Base-by-base conservation (phyloP, 2,888 invertebrate genomes). In the Galerucella nymphaeae region DNA sequence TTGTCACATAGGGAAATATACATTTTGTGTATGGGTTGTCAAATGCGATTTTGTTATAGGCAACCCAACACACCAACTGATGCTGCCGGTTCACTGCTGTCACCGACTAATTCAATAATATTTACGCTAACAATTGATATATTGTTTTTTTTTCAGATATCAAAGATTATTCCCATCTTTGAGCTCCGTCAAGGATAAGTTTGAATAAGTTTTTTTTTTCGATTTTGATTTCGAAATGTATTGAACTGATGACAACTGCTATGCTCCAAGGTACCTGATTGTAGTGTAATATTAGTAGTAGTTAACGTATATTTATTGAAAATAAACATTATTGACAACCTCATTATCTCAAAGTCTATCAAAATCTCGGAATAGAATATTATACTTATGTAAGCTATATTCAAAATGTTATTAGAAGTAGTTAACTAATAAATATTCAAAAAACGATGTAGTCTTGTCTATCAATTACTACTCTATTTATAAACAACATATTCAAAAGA, bases 221-320 rank as follows among this genome's bases (percentile, higher is more conserved):
- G 9, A 30, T 30, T 38, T 20, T 71, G 14, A 23, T 64, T 11
- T 41, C 23, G 9, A 63, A 50, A 23, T 1, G 30, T 58, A n/a
- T 53, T 67, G 64, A 55, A 67, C 65, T 68, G 72, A 72, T 66
- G 75, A 76, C 74, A 50, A 70, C 72, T 70, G 76, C 76, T 65
- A 74, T 76, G 70, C 74, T 63, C 64, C 53, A 74, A 65, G 76
- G 76, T 74, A 74, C 63, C 68, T 74, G 68, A 11, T 72, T 68
- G 66, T 76, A 73, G 73, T 66, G 58, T 62, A 70, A 66, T 18
- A n/a, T 70, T 62, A 65, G 59, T 61, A 69, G 23, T 66, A 72
- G 69, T 63, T 68, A 68, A 72, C 18, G 30, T 66, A 53, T 42
- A 63, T 48, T 64, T 69, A 53, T 55, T 64, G 53, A 61, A 61